A percentile compares a stretch with the other conserved stretches of the same genome.
Conservation (phyloP, 2,113 vertebrate species). For the Caretta caretta region DNA sequence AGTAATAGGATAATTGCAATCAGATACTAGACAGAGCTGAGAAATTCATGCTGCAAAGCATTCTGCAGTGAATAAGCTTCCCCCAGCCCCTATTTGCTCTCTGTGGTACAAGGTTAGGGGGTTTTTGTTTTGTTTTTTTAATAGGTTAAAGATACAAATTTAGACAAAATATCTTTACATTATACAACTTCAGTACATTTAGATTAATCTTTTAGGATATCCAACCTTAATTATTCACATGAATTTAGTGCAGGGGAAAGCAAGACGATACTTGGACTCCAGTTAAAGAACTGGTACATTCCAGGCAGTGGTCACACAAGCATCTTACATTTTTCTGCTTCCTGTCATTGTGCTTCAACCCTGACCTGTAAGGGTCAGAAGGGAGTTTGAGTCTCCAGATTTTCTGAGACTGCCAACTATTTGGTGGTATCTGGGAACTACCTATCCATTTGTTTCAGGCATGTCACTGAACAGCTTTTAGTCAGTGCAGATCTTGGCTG, state of each 20-base stretch:
- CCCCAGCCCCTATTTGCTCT: background rate
- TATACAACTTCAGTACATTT: background rate
- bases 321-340: background rate
- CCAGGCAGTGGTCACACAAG: background rate
- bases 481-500: background rate
- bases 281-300: background rate
- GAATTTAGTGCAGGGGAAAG: background rate
- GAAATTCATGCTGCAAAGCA: background rate
- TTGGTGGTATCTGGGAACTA: background rate
- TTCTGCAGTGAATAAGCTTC: background rate
- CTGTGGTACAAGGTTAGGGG: background rate
- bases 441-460: background rate
- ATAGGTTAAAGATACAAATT: background rate
- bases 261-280: background rate
- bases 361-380: background rate
- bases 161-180: background rate
- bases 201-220: background rate
- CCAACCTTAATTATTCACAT: background rate
- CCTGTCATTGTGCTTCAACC: background rate
- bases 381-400: background rate
- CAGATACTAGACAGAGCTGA: background rate
- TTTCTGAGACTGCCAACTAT: background rate
- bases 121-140: background rate
- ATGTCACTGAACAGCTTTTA: background rate
- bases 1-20: background rate